Evolutionary conservation across 2,888 invertebrate species (phyloP).

Genomic region (Desoria tigrina): DNA sequence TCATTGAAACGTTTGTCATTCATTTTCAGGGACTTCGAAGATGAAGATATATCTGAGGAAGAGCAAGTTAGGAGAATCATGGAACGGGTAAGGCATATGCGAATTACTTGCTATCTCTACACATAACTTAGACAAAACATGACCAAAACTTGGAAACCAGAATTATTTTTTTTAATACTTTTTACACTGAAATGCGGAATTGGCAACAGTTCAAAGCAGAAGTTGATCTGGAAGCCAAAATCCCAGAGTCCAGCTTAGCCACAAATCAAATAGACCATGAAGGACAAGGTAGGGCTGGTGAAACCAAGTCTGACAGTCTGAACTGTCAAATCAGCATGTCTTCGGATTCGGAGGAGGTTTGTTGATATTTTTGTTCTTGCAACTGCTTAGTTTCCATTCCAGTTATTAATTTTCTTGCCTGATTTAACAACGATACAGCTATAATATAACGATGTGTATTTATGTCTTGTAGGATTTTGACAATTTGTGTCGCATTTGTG

Average conservation of each 20-base stretch:
- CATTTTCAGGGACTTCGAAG: constrained; percentile 17
- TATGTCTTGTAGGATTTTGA: constrained; percentile 60
- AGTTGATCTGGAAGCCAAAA: constrained; percentile 53
- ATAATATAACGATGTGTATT: background rate
- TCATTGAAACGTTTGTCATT: no score
- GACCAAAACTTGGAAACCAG: background rate
- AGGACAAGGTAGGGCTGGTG: no score
- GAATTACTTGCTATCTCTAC: no score
- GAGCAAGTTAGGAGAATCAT: constrained; percentile 44
- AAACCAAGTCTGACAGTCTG: no score
- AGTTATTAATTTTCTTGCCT: no score
- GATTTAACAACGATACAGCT: background rate
- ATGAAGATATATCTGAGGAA: constrained; percentile 39
- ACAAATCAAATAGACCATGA: no score
- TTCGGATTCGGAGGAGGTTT: constrained; percentile 7
- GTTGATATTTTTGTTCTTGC: background rate
- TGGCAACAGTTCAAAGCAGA: constrained; percentile 34
- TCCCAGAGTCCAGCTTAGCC: constrained; percentile 37
- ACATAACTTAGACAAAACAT: background rate
- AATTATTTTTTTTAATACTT: no score
- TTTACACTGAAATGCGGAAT: no score
- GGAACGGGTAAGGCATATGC: constrained; percentile 30
- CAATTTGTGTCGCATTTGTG: constrained; percentile 83
- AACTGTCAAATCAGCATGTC: constrained; percentile 25
- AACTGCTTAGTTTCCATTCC: no score